Percentiles rank a stretch among this genome's conserved stretches.
Conservation (phyloP, 2,113 vertebrate genomes). For the Rhodinocichla rosea region DNA sequence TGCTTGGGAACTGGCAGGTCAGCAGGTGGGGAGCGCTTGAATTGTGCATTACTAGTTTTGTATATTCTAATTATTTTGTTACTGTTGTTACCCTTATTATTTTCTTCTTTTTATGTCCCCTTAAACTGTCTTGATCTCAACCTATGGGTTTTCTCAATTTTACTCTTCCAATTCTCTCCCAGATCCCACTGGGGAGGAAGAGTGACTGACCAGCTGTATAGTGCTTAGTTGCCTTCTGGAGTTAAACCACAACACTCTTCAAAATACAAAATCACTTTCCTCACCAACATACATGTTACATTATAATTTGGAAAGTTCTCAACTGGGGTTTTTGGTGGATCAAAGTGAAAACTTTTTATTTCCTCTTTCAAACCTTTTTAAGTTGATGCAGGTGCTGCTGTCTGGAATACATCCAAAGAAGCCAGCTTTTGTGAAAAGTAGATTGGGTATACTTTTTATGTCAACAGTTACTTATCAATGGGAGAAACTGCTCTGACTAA, state of each 20-base stretch:
- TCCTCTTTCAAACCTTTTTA: not conserved
- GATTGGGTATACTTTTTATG: not conserved
- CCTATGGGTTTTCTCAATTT: not conserved
- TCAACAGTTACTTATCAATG: not conserved
- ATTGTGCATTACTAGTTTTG: not conserved
- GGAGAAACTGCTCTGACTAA: not conserved
- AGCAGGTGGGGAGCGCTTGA: not conserved
- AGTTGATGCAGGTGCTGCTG: not conserved
- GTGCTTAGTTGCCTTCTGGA: not conserved
- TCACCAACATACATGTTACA: not conserved
- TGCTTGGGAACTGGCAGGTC: not conserved
- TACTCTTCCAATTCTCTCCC: not conserved
- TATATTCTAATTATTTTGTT: not conserved
- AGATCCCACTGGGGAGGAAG: not conserved
- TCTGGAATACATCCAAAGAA: not conserved
- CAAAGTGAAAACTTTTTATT: not conserved
- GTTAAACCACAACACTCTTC: not conserved
- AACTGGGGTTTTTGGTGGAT: not conserved
- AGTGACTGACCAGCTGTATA: not conserved
- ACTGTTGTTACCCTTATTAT: not conserved
- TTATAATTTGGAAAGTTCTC: not conserved
- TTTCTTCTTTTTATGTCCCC: not conserved
- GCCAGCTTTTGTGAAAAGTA: not conserved
- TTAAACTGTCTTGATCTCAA: not conserved
- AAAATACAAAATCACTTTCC: not conserved